Evolutionary conservation across 2,113 vertebrate species (phyloP).

Genomic region (Orthonyx spaldingii): DNA sequence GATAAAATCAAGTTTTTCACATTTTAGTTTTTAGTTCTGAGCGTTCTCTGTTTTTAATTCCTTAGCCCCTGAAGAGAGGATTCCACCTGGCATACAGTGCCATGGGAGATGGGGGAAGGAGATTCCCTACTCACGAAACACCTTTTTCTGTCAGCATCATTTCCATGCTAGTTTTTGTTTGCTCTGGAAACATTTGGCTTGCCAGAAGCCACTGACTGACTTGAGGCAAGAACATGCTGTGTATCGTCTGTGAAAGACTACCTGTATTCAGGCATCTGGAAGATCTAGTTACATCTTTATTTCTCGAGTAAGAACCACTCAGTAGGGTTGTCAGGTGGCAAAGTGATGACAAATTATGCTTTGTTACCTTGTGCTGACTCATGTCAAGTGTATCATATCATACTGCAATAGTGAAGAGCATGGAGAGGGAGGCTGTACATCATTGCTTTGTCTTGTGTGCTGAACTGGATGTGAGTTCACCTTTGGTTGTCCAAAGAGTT

Average conservation of each 20-base stretch:
- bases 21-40: not conserved
- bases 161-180: not conserved
- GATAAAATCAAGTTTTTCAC: not conserved
- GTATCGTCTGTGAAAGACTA: not conserved
- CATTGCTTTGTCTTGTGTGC: not conserved
- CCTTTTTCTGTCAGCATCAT: not conserved
- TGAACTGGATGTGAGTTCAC: not conserved
- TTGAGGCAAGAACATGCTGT: not conserved
- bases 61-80: not conserved
- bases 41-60: not conserved
- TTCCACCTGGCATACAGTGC: not conserved
- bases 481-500: not conserved
- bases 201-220: not conserved
- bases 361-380: not conserved
- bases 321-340: not conserved
- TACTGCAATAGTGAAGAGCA: not conserved
- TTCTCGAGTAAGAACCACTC: not conserved
- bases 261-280: not conserved
- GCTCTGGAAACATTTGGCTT: not conserved
- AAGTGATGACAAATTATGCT: not conserved
- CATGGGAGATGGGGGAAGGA: not conserved
- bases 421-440: not conserved
- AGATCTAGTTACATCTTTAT: not conserved
- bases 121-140: not conserved
- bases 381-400: accelerated